Conservation (phyloP, 2,113 vertebrate genomes). For the Cyrtonyx montezumae region DNA sequence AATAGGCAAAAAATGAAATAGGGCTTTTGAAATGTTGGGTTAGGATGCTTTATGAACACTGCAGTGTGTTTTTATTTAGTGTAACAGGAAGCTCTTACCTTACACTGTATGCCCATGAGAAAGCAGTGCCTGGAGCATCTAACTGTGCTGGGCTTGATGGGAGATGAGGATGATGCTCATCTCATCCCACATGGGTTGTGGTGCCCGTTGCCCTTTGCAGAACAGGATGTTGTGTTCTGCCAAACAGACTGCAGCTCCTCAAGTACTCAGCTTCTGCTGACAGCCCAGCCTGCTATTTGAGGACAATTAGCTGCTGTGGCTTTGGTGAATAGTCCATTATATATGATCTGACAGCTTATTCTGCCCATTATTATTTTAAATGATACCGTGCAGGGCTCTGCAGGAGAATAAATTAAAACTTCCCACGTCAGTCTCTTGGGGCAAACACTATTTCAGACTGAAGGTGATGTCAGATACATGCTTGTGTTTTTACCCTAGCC, state of each 20-base stretch:
- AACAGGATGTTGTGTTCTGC: neutral
- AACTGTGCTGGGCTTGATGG: neutral
- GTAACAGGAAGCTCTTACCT: neutral
- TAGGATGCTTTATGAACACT: neutral
- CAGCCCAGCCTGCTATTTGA: neutral
- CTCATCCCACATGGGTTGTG: neutral
- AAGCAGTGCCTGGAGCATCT: neutral
- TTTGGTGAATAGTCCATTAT: neutral
- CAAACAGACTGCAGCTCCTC: neutral
- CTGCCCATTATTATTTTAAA: slow-evolving; percentile 11
- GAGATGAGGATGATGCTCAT: neutral
- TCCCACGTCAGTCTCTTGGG: neutral
- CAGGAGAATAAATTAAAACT: slow-evolving; percentile 40
- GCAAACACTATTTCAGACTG: slow-evolving; percentile 13
- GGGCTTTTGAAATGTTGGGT: neutral
- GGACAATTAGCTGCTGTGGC: neutral
- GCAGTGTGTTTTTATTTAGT: neutral
- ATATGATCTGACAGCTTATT: neutral
- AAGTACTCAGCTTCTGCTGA: neutral
- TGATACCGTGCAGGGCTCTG: neutral
- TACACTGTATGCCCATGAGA: neutral
- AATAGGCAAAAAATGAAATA: neutral
- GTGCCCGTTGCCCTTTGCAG: neutral
- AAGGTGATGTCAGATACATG: slow-evolving; percentile 14
- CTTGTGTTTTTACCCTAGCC: neutral